Evolutionary conservation across 2,113 vertebrate species (phyloP), one percentile per base, ranked within the genome.

Genomic region (Picathartes gymnocephalus): DNA sequence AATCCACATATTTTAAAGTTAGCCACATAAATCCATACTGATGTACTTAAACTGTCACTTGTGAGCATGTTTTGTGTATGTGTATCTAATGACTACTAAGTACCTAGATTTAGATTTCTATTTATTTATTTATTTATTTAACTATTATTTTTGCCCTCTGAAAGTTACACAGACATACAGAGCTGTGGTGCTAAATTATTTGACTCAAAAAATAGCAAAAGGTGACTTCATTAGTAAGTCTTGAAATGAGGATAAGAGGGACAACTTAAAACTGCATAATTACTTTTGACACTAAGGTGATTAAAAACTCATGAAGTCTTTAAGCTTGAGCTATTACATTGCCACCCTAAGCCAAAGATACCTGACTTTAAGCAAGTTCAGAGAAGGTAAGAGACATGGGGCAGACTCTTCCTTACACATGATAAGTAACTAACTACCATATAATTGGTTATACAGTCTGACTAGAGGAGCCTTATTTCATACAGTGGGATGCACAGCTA

Each of bases 361-460:
- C 94, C 70, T 92, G 94, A 81, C 92, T 97, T 95, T 80, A 90
- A 80, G 73, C 64, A 88, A 96, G 94, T 97, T 96, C 96, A 97
- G 94, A 58, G 84, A 87, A 95, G 95, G 89, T 95, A 87, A 87
- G 81, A 95, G 66, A 54, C 64, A 21, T 57, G 57, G 42, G 86
- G 13, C 66, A 85, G 65, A 68, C 25, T 78, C 37, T 90, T 97
- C 47, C 65, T 92, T 56, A 72, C 14, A 19, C 28, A 31, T 9
- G 11, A 72, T 72, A 31, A 72, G 27, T 94, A 69, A 37, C 69
- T 79, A 79, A 80, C 62, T 84, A 28, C 51, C 9, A 4, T 44
- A 30, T 47, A 66, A 30, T 64, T 74, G 37, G 18, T 84, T 51
- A 27, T 86, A 33, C 31, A 48, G 69, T 27, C 37, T 77, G 51